These are phyloP conservation scores for Drosophila bunnanda DNA, from an alignment of 2,888 invertebrate genomes.

Conservation along the genomic window DNA sequence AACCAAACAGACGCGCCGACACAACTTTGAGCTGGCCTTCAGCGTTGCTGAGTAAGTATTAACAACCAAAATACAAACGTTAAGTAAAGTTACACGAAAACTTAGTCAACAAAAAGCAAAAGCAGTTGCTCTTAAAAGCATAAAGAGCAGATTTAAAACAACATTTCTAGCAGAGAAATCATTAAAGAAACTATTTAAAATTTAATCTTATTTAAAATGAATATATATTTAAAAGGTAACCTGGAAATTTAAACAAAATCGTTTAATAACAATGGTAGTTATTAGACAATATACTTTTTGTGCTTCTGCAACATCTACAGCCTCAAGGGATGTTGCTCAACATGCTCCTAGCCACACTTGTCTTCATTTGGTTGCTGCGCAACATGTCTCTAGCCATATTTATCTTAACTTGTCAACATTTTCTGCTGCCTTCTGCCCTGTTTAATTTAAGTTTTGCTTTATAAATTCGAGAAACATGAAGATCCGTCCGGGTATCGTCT, in stretches of 20 bases:
- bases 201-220: not conserved
- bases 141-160: no score
- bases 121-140: no score
- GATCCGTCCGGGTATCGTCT: no score
- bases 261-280: not conserved
- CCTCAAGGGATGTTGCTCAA: not conserved
- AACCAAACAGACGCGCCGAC: conserved; percentile 94
- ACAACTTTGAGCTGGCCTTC: conserved; percentile 99
- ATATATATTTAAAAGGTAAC: not conserved
- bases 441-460: no score
- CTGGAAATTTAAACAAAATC: no score
- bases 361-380: not conserved
- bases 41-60: conserved; percentile 97
- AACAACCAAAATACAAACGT: not conserved
- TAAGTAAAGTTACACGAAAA: no score
- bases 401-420: not conserved
- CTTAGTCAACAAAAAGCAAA: not conserved
- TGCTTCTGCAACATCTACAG: not conserved
- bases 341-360: not conserved
- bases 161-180: no score
- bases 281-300: not conserved
- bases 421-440: no score
- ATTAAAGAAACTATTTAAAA: not conserved
- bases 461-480: no score
- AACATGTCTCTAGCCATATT: not conserved